These are phyloP conservation scores for Artibeus jamaicensis DNA, from an alignment of 2,797 vertebrate species.

Conservation along the genomic window DNA sequence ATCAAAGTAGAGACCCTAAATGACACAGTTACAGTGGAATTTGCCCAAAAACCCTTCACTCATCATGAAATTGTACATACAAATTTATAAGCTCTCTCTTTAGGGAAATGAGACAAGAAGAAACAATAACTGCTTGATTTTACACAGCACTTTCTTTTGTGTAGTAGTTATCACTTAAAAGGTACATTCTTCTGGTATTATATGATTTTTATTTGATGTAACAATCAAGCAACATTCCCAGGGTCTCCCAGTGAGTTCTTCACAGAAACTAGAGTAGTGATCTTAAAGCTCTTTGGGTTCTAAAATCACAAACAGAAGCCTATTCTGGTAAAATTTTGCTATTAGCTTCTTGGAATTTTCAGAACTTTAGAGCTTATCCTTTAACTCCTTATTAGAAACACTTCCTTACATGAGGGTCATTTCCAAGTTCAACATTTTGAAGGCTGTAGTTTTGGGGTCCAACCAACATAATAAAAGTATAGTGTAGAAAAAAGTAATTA, in stretches of 20 bases:
- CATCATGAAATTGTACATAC: background rate
- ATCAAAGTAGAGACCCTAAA: background rate
- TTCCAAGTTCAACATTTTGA: background rate
- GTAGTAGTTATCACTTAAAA: background rate
- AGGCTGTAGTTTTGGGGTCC: background rate
- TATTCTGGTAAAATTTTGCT: background rate
- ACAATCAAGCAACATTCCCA: background rate
- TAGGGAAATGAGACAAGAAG: background rate
- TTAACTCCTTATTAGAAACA: background rate
- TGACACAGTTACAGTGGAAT: background rate
- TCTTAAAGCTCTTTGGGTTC: background rate
- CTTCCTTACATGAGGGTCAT: background rate
- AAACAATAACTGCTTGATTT: background rate
- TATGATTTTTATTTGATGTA: background rate
- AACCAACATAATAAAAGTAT: background rate
- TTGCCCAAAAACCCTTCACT: background rate
- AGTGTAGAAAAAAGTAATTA: background rate
- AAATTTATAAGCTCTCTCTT: background rate
- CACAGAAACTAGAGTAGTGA: background rate
- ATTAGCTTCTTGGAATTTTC: background rate
- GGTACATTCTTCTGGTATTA: background rate
- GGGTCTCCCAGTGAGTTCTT: background rate
- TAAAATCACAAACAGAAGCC: background rate
- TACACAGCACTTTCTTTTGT: background rate
- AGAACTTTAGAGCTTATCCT: background rate